Conservation (phyloP, 1,140 invertebrate genomes). For the Drosophila sp. region DNA sequence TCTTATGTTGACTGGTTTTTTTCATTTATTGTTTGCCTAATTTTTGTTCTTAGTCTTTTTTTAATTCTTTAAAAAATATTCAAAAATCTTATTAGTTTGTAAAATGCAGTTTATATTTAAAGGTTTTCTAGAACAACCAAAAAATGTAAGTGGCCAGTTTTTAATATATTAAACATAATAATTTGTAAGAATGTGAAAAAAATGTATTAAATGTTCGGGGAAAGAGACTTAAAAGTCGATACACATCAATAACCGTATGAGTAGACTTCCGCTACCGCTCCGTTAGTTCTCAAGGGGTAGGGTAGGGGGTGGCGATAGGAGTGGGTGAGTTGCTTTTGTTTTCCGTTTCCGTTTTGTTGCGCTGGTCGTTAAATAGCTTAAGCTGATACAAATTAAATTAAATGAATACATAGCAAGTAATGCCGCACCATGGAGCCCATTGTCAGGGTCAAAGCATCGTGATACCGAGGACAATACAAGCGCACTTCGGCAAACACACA, state of each 20-base stretch:
- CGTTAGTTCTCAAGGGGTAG: neutral
- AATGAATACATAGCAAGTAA: conserved; percentile 57
- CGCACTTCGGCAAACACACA: conserved; percentile 8
- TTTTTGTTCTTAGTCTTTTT: too few species aligned
- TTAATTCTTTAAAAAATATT: too few species aligned
- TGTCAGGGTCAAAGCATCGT: conserved; percentile 55
- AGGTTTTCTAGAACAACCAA: too few species aligned
- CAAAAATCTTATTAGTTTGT: too few species aligned
- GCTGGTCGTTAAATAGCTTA: conserved; percentile 56
- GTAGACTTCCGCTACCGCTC: conserved; percentile 26
- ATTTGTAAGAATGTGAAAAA: too few species aligned
- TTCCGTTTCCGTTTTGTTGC: conserved; percentile 46
- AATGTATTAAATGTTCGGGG: too few species aligned
- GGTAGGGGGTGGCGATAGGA: neutral
- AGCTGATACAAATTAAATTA: conserved; percentile 67
- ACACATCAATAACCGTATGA: conserved; percentile 21
- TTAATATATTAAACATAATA: too few species aligned
- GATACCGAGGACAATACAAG: conserved; percentile 15
- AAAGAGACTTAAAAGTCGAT: conserved; percentile 11
- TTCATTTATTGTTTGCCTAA: too few species aligned
- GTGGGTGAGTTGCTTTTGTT: conserved; percentile 5
- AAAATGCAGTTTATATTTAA: too few species aligned
- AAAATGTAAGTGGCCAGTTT: too few species aligned
- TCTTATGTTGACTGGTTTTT: too few species aligned
- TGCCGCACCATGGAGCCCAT: conserved; percentile 48